phyloP scores from a whole-genome alignment of 1,140 invertebrate genomes.

The Teleopsis dalmanni region DNA sequence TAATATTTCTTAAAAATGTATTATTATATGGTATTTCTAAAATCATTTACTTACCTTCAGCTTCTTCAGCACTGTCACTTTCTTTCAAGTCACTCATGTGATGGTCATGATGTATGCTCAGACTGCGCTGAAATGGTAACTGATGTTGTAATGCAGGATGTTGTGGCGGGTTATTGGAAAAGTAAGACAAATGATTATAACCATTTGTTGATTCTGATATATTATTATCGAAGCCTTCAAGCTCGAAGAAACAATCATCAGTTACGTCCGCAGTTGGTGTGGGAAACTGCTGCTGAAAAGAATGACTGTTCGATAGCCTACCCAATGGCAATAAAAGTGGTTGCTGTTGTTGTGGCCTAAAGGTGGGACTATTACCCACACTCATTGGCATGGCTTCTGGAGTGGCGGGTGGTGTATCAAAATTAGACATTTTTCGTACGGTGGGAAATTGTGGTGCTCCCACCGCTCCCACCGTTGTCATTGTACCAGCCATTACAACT shows the following conservation, averaged over 20 bases:
- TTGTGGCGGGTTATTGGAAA: slow-evolving; percentile 14
- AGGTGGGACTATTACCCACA: slow-evolving; percentile 42
- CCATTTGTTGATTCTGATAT: not conserved
- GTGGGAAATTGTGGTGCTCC: slow-evolving; percentile 9
- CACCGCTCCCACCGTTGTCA: slow-evolving; percentile 15
- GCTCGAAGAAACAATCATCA: slow-evolving; percentile 37
- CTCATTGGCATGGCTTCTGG: slow-evolving; percentile 43
- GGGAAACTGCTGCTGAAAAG: slow-evolving; percentile 15
- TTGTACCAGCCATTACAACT: slow-evolving; percentile 5
- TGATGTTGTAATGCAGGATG: slow-evolving; percentile 9
- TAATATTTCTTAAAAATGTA: too few relatives aligned
- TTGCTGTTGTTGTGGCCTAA: slow-evolving; percentile 32
- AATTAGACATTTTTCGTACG: slow-evolving; percentile 33
- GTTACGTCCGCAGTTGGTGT: slow-evolving; percentile 15
- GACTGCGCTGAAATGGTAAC: not conserved
- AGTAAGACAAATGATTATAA: slow-evolving; percentile 4
- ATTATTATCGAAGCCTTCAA: slow-evolving; percentile 34
- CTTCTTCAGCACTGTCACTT: slow-evolving; percentile 30
- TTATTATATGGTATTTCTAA: not conserved
- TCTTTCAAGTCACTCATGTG: slow-evolving; percentile 34
- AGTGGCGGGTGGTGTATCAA: slow-evolving; percentile 42
- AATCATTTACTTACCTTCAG: slow-evolving; percentile 23
- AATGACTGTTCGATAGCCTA: too few relatives aligned
- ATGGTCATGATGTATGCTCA: slow-evolving; percentile 17
- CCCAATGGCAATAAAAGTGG: too few relatives aligned